phyloP scores from a whole-genome alignment of 53 echinoderm and acorn worm genomes.

The Echinarachnius parma region DNA sequence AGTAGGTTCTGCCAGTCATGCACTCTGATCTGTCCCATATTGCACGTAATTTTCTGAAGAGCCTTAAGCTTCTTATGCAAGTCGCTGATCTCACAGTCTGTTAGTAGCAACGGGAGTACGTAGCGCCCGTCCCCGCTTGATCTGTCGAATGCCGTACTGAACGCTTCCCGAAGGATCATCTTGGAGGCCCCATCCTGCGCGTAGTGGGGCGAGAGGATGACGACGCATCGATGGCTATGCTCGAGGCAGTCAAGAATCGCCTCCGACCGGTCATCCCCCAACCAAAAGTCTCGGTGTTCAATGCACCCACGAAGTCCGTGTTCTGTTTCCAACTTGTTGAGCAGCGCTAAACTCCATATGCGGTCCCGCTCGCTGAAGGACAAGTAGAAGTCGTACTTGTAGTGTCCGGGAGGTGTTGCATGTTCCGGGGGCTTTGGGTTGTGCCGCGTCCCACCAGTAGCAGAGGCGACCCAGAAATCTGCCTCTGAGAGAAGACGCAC shows the following conservation, averaged over 20 bases:
- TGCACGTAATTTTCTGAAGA: constrained; percentile 6
- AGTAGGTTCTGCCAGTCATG: constrained; percentile 24
- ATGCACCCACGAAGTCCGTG: constrained; percentile 49
- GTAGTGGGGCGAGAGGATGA: constrained; percentile 60
- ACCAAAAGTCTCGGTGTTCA: constrained; percentile 58
- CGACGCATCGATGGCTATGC: constrained; percentile 54
- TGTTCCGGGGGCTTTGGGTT: not conserved
- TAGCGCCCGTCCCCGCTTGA: constrained; percentile 12
- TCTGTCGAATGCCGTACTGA: constrained; percentile 19
- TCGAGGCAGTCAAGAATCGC: constrained; percentile 43
- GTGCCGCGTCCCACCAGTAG: constrained; percentile 33
- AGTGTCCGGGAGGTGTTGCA: constrained; percentile 1
- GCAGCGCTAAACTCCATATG: constrained; percentile 69
- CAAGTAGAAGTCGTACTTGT: constrained; percentile 63
- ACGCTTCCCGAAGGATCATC: constrained; percentile 36
- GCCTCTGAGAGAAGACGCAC: constrained; percentile 59
- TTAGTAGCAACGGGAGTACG: constrained; percentile 54
- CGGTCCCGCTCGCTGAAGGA: constrained; percentile 57
- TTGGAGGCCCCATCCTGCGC: not conserved
- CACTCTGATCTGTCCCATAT: constrained; percentile 15
- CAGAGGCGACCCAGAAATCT: constrained; percentile 59
- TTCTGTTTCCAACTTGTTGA: constrained; percentile 62
- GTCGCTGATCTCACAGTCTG: constrained; percentile 24
- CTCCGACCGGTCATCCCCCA: constrained; percentile 21
- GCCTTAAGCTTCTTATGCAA: constrained; percentile 2